Conservation (phyloP, 2,113 vertebrate genomes). For the Ginglymostoma cirratum region DNA sequence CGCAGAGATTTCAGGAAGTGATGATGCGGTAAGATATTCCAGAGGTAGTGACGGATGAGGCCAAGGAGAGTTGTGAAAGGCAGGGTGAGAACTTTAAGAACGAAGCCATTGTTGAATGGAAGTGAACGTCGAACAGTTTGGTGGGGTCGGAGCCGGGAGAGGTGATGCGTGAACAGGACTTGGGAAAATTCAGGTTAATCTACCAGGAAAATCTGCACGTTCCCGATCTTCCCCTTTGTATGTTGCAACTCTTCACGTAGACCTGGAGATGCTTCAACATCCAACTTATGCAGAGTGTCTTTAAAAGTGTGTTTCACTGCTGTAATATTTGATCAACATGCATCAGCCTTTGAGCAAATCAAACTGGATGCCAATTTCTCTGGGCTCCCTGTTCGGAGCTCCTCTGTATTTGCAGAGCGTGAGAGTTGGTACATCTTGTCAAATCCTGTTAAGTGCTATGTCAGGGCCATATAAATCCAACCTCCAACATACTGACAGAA, state of each 20-base stretch:
- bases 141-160: too few relatives aligned
- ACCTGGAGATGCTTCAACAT: not conserved
- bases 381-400: too few relatives aligned
- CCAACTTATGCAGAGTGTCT: not conserved
- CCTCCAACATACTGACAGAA: too few relatives aligned
- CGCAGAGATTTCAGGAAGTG: not conserved
- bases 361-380: not conserved
- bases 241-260: not conserved
- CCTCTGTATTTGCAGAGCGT: too few relatives aligned
- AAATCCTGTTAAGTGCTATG: not conserved
- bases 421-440: not conserved
- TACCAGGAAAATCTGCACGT: not conserved
- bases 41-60: not conserved
- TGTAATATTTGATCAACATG: not conserved
- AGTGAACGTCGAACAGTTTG: too few relatives aligned
- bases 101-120: not conserved
- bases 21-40: not conserved
- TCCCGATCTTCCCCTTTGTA: not conserved
- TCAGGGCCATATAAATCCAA: not conserved
- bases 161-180: not conserved
- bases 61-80: not conserved
- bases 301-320: too few relatives aligned
- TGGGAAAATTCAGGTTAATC: not conserved
- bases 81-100: not conserved
- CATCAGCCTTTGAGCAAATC: not conserved